Evolutionary conservation across 2,797 vertebrate species (phyloP).

Genomic region (Pseudocheirus occidentalis): DNA sequence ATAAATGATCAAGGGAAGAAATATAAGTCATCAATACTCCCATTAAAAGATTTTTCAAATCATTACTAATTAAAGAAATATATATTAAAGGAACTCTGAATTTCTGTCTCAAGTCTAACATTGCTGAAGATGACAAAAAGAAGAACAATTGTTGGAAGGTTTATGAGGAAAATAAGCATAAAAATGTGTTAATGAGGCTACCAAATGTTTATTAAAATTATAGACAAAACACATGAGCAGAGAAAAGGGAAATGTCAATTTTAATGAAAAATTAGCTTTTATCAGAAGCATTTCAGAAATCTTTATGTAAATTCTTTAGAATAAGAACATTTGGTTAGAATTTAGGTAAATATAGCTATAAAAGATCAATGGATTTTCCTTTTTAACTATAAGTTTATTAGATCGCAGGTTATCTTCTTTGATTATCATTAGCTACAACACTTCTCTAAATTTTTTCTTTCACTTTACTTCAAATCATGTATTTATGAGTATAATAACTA

Average conservation of each 20-base stretch:
- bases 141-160: neutral
- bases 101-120: neutral
- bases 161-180: neutral
- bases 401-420: constrained; percentile 46
- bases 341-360: constrained; percentile 70
- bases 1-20: neutral
- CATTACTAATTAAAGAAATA: neutral
- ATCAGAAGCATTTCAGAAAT: neutral
- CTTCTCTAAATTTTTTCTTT: neutral
- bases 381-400: constrained; percentile 47
- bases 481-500: constrained; percentile 33
- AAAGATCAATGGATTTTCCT: constrained; percentile 48
- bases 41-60: neutral
- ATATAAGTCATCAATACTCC: neutral
- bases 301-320: neutral
- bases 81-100: neutral
- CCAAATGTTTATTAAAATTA: neutral
- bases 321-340: constrained; percentile 59
- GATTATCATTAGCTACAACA: constrained; percentile 15
- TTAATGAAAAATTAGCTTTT: neutral
- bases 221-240: neutral
- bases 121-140: neutral
- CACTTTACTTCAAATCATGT: constrained; percentile 13
- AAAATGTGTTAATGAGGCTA: neutral
- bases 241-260: neutral